Percentiles rank a stretch among this genome's conserved stretches.
phyloP scores from a whole-genome alignment of 2,797 vertebrate species.

The Cuculus canorus region DNA sequence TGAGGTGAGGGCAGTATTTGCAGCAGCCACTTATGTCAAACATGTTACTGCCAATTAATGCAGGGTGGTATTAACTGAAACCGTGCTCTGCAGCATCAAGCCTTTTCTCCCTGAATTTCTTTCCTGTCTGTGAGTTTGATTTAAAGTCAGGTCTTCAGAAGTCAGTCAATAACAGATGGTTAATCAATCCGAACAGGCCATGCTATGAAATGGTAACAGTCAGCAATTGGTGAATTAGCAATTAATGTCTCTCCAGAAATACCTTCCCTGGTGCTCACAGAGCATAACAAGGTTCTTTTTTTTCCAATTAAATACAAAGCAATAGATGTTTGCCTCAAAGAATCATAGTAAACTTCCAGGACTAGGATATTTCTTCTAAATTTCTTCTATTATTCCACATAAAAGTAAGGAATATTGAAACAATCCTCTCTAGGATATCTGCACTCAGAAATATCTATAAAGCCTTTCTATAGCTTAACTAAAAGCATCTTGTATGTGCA shows the following conservation, averaged over 20 bases:
- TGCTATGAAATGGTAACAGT: background rate
- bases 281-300: background rate
- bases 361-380: background rate
- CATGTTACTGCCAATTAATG: constrained; percentile 57
- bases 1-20: constrained; percentile 37
- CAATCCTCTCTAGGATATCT: background rate
- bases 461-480: background rate
- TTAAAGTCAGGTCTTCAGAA: constrained; percentile 56
- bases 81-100: background rate
- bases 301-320: background rate
- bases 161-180: constrained; percentile 44
- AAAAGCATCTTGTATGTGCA: background rate
- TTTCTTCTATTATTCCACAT: background rate
- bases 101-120: constrained; percentile 30
- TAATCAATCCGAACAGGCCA: constrained; percentile 53
- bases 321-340: background rate
- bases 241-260: constrained; percentile 40
- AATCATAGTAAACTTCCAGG: background rate
- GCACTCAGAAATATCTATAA: background rate
- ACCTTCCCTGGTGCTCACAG: background rate
- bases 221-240: constrained; percentile 34
- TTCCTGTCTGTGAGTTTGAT: constrained; percentile 45
- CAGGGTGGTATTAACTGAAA: constrained; percentile 58
- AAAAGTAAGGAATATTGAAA: background rate
- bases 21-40: constrained; percentile 58